A percentile compares a stretch with the other conserved stretches of the same genome.
These are phyloP conservation scores for Enteromius paludinosus DNA, from an alignment of 2,797 vertebrate genomes.

Conservation along the genomic window DNA sequence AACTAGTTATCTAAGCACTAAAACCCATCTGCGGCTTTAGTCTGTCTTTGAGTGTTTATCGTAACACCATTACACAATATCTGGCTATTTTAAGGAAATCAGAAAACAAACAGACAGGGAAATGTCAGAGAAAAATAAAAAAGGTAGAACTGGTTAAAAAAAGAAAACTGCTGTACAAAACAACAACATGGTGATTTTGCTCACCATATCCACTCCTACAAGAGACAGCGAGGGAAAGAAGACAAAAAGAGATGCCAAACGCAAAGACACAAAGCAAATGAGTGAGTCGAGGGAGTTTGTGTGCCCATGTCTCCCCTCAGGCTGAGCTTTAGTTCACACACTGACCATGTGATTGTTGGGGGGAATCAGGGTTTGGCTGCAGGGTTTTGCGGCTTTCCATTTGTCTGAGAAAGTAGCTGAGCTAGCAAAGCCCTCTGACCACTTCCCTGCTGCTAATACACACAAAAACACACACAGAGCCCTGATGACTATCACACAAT, in stretches of 20 bases:
- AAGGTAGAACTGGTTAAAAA: neutral
- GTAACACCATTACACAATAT: constrained; percentile 10
- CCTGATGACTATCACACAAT: constrained; percentile 6
- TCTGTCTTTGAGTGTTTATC: neutral
- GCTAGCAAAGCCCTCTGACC: constrained; percentile 35
- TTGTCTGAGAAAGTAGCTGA: constrained; percentile 45
- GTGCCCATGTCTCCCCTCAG: neutral
- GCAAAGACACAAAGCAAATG: constrained; percentile 1
- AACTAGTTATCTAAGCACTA: neutral
- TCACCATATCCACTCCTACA: neutral
- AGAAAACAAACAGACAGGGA: constrained; percentile 8
- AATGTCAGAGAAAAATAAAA: constrained; percentile 12
- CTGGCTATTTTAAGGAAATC: constrained; percentile 43
- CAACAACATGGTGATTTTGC: neutral
- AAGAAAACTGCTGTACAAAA: neutral
- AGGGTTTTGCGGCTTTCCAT: constrained; percentile 34
- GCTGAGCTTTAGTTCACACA: constrained; percentile 12
- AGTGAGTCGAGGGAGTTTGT: neutral
- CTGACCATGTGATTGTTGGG: constrained; percentile 16
- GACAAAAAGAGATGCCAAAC: constrained; percentile 22
- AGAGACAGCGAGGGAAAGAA: neutral
- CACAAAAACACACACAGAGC: neutral
- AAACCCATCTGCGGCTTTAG: neutral
- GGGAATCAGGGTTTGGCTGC: constrained; percentile 20
- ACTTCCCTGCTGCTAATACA: constrained; percentile 26